Base-by-base conservation (phyloP, 2,113 vertebrate genomes). In the Cephalopholis sonnerati region DNA sequence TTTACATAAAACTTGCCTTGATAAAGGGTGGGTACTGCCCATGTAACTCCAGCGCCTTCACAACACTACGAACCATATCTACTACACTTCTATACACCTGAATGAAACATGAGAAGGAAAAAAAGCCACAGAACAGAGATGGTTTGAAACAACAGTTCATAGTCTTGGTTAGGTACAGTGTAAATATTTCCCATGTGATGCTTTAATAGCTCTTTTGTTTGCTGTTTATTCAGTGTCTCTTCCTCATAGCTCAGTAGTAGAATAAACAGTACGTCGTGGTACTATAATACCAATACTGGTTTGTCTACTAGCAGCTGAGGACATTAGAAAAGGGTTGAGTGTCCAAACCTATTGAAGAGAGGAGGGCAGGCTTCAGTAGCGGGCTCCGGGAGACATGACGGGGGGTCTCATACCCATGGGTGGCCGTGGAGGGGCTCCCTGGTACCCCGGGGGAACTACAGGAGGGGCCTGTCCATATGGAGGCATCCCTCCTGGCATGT, bases 51-150 rank as follows among this genome's bases (percentile, higher is more conserved):
- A 96, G 96, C 96, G 95, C 97, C 97, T 97, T 98, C 97, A 97
- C 96, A 97, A 97, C 96, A 97, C 96, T 96, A 97, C 96, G 96
- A 97, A 98, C 96, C 97, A 97, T 96, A 97, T 97, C 84, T 93
- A 98, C 96, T 97, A 99, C 95, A 98, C 96, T 97, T 98, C 96
- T 97, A 97, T 96, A 97, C 74, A 98, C 97, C 97, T 97, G 96
- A 97, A 97, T 96, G 96, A 96, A 96, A 97, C 97, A 95, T 97
- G 95, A 97, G 89, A 89, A 90, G 88, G 81, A 96, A 96, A 97
- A 97, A 96, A 97, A 97, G 96, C 96, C 96, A 97, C 96, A 98
- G 75, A 83, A 91, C 96, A 97, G 82, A 96, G 96, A 97, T 96
- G 95, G 97, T 96, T 96, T 96, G 95, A 95, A 97, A 97, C 95